phyloP scores from a whole-genome alignment of 2,888 invertebrate species.

The Gari tellinella region DNA sequence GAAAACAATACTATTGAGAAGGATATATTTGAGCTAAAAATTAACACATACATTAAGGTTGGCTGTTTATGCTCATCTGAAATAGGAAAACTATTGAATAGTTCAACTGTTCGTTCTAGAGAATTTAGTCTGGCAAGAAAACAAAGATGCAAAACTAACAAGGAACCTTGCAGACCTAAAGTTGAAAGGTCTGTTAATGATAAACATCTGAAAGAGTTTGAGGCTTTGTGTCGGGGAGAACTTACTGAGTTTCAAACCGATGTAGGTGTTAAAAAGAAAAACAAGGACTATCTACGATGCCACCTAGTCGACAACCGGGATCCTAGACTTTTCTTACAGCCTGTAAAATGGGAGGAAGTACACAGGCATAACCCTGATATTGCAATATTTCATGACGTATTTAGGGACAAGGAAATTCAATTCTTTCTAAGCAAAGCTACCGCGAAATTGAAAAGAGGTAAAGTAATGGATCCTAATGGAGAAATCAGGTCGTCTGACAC shows the following conservation, averaged over 20 bases:
- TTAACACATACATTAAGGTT: too few relatives aligned
- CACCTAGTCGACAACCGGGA: constrained; percentile 5
- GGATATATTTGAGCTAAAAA: too few relatives aligned
- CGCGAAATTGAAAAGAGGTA: constrained; percentile 1
- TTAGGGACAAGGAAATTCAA: background rate
- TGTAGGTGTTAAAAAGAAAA: background rate
- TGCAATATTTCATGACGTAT: constrained; percentile 10
- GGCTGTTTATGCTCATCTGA: too few relatives aligned
- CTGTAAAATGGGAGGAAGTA: constrained; percentile 13
- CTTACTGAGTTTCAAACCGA: background rate
- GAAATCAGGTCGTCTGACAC: background rate
- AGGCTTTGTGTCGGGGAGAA: constrained; percentile 12
- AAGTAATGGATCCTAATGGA: background rate
- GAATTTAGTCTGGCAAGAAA: too few relatives aligned
- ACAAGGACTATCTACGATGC: background rate
- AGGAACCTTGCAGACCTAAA: too few relatives aligned
- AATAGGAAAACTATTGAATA: too few relatives aligned
- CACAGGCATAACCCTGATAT: background rate
- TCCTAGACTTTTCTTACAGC: constrained; percentile 7
- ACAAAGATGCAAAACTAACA: too few relatives aligned
- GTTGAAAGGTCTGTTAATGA: too few relatives aligned
- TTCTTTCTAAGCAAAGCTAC: background rate
- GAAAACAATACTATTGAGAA: too few relatives aligned
- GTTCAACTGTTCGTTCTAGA: too few relatives aligned
- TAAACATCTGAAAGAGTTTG: background rate